phyloP scores from a whole-genome alignment of 1,140 invertebrate genomes.

The Antheraea mylitta region DNA sequence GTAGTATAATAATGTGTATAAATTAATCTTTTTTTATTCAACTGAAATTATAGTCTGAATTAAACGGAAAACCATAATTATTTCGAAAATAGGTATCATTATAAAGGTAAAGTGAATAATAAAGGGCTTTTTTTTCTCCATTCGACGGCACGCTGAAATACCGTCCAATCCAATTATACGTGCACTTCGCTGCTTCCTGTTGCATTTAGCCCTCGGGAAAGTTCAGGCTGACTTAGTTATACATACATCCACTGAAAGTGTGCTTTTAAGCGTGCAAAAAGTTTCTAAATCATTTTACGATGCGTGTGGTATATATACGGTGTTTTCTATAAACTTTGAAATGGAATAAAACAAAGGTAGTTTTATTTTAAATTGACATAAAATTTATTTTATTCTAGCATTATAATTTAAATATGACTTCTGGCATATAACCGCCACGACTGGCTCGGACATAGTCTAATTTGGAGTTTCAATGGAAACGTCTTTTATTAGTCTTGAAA shows the following conservation, averaged over 20 bases:
- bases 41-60: no score
- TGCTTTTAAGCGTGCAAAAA: no score
- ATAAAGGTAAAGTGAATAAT: neutral
- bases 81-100: no score
- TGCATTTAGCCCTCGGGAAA: neutral
- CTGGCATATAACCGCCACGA: conserved; percentile 33
- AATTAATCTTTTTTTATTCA: no score
- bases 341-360: conserved; percentile 27
- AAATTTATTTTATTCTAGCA: conserved; percentile 33
- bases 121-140: neutral
- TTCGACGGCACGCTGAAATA: neutral
- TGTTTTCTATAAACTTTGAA: conserved; percentile 24
- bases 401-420: conserved; percentile 37
- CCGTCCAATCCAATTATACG: neutral
- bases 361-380: conserved; percentile 27
- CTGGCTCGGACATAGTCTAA: conserved; percentile 35
- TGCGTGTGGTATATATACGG: neutral
- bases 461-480: no score
- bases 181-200: neutral
- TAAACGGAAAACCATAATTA: no score
- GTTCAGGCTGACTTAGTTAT: neutral
- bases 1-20: no score
- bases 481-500: no score
- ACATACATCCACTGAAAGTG: neutral
- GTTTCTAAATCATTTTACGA: no score